A percentile compares a stretch with the other conserved stretches of the same genome.
Evolutionary conservation across 2,797 vertebrate genomes (phyloP).

Genomic region (Melanotaenia pygmaea): DNA sequence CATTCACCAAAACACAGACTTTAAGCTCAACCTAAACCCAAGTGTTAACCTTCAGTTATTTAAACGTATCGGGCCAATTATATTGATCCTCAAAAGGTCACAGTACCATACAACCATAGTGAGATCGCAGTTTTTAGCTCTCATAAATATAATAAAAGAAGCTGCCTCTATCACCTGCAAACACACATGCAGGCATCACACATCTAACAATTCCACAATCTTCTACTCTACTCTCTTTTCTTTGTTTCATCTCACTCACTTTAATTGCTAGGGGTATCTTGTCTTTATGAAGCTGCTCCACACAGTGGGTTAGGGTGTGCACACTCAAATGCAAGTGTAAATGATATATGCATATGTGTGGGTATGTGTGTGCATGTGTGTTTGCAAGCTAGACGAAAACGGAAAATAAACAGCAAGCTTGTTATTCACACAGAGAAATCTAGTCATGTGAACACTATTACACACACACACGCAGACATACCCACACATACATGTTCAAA

Average conservation of each 20-base stretch:
- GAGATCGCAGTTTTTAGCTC: background rate
- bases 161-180: background rate
- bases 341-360: background rate
- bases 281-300: conserved; percentile 63
- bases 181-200: background rate
- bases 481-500: conserved; percentile 6
- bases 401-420: conserved; percentile 44
- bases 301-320: conserved; percentile 27
- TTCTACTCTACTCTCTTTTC: background rate
- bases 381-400: conserved; percentile 18
- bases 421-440: conserved; percentile 53
- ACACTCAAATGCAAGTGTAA: background rate
- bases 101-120: background rate
- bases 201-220: conserved; percentile 17
- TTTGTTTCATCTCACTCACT: conserved; percentile 34
- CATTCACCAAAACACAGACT: background rate
- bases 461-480: conserved; percentile 4
- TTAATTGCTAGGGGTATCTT: conserved; percentile 64
- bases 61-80: background rate
- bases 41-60: background rate
- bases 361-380: background rate
- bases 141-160: conserved; percentile 7
- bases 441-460: conserved; percentile 7
- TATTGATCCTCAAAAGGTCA: background rate
- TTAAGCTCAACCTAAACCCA: background rate